Evolutionary conservation across 2,888 invertebrate species (phyloP).

Genomic region (Argyresthia albistria): DNA sequence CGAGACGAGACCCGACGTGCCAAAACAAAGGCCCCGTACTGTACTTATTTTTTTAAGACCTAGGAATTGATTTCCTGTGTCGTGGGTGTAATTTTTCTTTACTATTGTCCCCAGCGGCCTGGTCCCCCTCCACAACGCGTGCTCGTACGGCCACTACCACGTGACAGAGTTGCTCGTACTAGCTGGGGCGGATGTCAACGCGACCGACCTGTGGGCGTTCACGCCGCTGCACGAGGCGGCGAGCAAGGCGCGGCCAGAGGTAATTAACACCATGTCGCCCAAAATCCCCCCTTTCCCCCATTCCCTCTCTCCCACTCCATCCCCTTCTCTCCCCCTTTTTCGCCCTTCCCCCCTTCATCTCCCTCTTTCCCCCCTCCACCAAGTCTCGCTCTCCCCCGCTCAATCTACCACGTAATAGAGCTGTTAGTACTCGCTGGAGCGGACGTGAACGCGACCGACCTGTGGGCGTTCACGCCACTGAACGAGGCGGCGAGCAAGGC

Average conservation of each 20-base stretch:
- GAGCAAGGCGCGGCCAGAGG: slow-evolving; percentile 92
- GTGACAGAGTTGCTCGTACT: slow-evolving; percentile 91
- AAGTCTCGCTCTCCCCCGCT: no score
- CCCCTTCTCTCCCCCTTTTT: no score
- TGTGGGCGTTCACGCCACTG: slow-evolving; percentile 97
- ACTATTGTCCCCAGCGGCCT: slow-evolving; percentile 77
- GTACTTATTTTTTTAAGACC: no score
- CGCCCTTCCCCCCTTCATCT: no score
- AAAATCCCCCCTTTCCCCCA: no score
- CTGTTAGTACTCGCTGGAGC: slow-evolving; percentile 92
- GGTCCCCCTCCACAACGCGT: slow-evolving; percentile 96
- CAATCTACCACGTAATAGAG: slow-evolving; percentile 95
- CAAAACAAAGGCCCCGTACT: no score
- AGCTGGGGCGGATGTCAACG: slow-evolving; percentile 96
- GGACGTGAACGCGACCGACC: slow-evolving; percentile 95
- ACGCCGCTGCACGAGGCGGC: slow-evolving; percentile 97
- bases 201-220: slow-evolving; percentile 97
- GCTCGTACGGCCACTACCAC: slow-evolving; percentile 97
- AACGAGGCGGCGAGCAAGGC: slow-evolving; percentile 97
- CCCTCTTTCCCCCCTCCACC: no score
- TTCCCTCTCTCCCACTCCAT: no score
- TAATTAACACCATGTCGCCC: slow-evolving; percentile 29
- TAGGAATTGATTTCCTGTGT: no score
- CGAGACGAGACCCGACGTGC: no score
- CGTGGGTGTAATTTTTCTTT: not conserved